Conservation (phyloP, 2,113 vertebrate species). For the Trematocara variabile region DNA sequence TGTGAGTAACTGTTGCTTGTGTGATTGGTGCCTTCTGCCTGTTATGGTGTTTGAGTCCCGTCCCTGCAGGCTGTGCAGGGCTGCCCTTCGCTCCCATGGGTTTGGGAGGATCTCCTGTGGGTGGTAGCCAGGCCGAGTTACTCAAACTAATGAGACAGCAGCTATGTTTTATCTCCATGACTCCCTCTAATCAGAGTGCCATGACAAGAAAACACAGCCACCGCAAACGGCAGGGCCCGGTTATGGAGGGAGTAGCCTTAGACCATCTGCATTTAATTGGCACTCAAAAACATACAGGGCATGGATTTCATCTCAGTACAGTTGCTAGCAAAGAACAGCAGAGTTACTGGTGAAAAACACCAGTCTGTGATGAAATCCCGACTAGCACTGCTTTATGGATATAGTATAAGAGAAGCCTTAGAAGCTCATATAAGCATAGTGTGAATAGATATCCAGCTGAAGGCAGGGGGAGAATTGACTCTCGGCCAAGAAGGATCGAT, state of each 20-base stretch:
- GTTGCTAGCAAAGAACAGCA: not conserved
- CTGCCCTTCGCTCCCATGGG: slow-evolving; percentile 21
- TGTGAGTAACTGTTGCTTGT: not conserved
- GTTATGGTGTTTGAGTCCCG: slow-evolving; percentile 1
- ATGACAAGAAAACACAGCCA: slow-evolving; percentile 7
- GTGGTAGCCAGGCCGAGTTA: slow-evolving; percentile 11
- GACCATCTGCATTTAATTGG: slow-evolving; percentile 32
- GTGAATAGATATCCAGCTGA: slow-evolving; percentile 36
- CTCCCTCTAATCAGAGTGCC: slow-evolving; percentile 51
- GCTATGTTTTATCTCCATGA: slow-evolving; percentile 17
- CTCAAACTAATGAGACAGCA: slow-evolving; percentile 46
- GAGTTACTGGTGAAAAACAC: not conserved
- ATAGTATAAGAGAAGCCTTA: not conserved
- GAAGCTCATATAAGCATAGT: slow-evolving; percentile 16
- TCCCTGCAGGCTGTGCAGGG: slow-evolving; percentile 3
- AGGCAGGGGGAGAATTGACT: slow-evolving; percentile 38
- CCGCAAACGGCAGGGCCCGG: slow-evolving; percentile 3
- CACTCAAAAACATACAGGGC: slow-evolving; percentile 1
- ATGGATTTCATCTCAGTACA: not conserved
- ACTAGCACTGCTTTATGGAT: not conserved
- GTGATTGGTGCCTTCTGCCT: not conserved
- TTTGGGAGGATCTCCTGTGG: slow-evolving; percentile 49
- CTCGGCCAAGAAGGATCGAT: slow-evolving; percentile 55
- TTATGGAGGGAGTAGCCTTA: not conserved
- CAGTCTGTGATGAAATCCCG: not conserved